phyloP scores from a whole-genome alignment of 1,140 invertebrate species.

The Tetramorium parvispinum region DNA sequence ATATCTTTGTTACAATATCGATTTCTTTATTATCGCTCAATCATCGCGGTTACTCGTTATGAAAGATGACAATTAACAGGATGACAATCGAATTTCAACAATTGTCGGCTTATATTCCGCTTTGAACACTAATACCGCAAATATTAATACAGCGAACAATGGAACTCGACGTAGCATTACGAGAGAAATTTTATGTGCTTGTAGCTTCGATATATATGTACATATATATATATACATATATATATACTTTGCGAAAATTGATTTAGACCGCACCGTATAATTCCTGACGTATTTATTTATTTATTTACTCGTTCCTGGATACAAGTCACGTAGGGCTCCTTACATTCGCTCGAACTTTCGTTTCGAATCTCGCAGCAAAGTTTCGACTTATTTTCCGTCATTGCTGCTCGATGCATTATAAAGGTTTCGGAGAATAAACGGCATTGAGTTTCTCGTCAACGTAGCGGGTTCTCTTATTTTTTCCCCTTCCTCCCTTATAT shows the following conservation, averaged over 20 bases:
- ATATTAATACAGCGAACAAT: neutral
- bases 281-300: conserved; percentile 34
- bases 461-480: neutral
- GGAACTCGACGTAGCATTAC: neutral
- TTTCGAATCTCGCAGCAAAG: conserved; percentile 5
- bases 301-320: conserved; percentile 31
- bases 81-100: neutral
- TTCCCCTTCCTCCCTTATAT: neutral
- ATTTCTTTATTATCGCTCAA: neutral
- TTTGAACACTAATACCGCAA: neutral
- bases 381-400: conserved; percentile 34
- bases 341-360: conserved; percentile 46
- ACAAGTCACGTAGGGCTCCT: conserved; percentile 33
- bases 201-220: neutral
- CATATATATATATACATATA: too few species aligned
- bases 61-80: neutral
- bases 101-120: neutral
- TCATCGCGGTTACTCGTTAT: neutral
- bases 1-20: neutral
- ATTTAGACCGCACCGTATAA: conserved; percentile 27
- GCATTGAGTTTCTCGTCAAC: conserved; percentile 32
- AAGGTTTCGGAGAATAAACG: conserved; percentile 48
- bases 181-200: neutral
- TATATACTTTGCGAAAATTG: conserved; percentile 13
- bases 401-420: conserved; percentile 26